Percentiles rank a stretch among this genome's conserved stretches.
These are phyloP conservation scores for Pempheris klunzingeri DNA, from an alignment of 2,797 vertebrate species.

Conservation along the genomic window DNA sequence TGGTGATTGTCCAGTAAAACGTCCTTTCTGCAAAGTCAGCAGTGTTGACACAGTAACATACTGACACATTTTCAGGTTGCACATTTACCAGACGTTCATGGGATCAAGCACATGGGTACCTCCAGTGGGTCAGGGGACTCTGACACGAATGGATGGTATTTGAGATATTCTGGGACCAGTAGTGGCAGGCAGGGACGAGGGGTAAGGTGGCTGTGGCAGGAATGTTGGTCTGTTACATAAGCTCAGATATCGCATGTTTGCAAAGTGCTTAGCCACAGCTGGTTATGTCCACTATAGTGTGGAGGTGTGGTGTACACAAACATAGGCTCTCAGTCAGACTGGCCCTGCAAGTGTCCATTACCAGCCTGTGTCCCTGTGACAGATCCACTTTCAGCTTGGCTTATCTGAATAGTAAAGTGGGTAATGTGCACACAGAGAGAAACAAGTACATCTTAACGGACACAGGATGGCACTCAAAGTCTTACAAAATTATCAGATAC, in stretches of 20 bases:
- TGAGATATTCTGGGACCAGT: conserved; percentile 67
- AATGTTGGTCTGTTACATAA: conserved; percentile 58
- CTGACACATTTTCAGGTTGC: conserved; percentile 25
- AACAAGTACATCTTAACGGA: background rate
- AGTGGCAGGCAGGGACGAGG: conserved; percentile 3
- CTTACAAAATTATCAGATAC: background rate
- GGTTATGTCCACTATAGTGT: conserved; percentile 19
- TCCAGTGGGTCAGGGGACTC: conserved; percentile 37
- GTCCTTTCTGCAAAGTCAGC: conserved; percentile 31
- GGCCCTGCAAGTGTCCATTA: conserved; percentile 23
- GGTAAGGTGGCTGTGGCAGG: background rate
- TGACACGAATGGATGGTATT: conserved; percentile 61
- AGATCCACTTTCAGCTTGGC: conserved; percentile 5
- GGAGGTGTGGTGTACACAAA: conserved; percentile 52
- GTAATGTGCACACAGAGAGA: background rate
- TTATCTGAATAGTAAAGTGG: background rate
- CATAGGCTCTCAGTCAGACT: conserved; percentile 25
- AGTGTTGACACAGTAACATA: conserved; percentile 14
- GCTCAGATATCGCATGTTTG: conserved; percentile 62
- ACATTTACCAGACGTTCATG: conserved; percentile 26
- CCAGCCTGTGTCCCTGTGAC: background rate
- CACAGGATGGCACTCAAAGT: background rate
- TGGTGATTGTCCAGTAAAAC: background rate
- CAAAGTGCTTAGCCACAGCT: conserved; percentile 39
- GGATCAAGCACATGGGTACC: conserved; percentile 6